These are phyloP conservation scores for Sinella curviseta DNA, from an alignment of 1,140 invertebrate genomes.

Conservation along the genomic window DNA sequence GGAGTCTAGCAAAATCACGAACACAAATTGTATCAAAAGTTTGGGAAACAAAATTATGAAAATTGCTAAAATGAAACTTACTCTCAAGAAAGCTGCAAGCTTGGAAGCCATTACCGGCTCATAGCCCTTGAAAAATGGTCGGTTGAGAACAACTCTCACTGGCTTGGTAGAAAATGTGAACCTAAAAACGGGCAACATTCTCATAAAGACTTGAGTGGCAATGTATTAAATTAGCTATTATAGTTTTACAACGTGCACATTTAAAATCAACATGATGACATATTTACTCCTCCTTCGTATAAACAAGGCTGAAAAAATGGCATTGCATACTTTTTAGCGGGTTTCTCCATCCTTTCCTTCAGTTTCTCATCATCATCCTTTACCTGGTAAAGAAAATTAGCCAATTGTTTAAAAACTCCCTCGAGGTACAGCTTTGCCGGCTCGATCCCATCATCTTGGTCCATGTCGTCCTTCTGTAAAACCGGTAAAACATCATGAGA, in stretches of 20 bases:
- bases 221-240: too few species aligned
- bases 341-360: not conserved
- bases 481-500: not conserved
- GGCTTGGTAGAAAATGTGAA: constrained; percentile 20
- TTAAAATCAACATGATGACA: not conserved
- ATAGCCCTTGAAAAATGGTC: constrained; percentile 34
- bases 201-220: not conserved
- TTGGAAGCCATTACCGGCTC: constrained; percentile 29
- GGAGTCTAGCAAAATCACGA: too few species aligned
- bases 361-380: not conserved
- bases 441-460: not conserved
- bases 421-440: not conserved
- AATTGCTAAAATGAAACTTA: too few species aligned
- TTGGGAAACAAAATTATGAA: too few species aligned
- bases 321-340: not conserved
- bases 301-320: not conserved
- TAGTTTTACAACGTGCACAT: not conserved
- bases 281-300: not conserved
- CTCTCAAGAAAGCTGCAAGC: constrained; percentile 26
- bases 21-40: too few species aligned
- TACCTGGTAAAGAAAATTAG: not conserved
- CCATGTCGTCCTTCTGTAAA: not conserved
- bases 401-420: not conserved
- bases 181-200: too few species aligned
- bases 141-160: constrained; percentile 39